Percentiles rank a stretch among this genome's conserved stretches.
These are phyloP conservation scores for Xestia ashworthii DNA, from an alignment of 2,888 invertebrate species.

Conservation along the genomic window DNA sequence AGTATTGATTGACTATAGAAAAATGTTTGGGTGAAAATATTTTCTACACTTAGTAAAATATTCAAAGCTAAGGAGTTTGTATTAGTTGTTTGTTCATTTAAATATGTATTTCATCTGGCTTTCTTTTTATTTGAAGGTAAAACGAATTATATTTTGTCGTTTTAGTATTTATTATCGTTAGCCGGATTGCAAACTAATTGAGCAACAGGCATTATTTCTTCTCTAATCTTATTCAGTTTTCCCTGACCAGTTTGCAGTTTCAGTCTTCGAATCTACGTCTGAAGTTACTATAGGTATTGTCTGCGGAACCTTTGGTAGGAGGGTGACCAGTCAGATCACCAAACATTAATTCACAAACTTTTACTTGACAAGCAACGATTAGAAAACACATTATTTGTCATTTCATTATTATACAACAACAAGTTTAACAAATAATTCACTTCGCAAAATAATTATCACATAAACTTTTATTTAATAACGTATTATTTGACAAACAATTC, in stretches of 20 bases:
- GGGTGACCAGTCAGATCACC: no score
- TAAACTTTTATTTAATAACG: no score
- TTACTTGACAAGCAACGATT: no score
- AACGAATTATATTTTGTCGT: background rate
- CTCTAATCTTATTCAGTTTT: background rate
- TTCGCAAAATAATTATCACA: no score
- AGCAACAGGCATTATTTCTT: background rate
- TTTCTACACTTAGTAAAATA: constrained; percentile 10
- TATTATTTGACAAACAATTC: no score
- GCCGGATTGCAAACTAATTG: background rate
- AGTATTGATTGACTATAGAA: constrained; percentile 26
- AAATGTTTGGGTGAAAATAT: background rate
- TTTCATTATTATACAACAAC: no score
- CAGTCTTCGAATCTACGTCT: no score
- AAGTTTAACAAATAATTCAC: no score
- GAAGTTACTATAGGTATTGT: background rate
- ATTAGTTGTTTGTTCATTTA: background rate
- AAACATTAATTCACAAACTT: no score
- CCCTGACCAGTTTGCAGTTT: background rate
- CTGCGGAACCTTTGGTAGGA: background rate
- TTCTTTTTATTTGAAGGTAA: background rate
- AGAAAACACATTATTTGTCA: no score
- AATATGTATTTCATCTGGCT: background rate
- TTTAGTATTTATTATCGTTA: background rate
- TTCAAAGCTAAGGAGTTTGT: background rate